A percentile compares a stretch with the other conserved stretches of the same genome.
phyloP scores from a whole-genome alignment of 2,113 vertebrate species.

The Callospermophilus lateralis region DNA sequence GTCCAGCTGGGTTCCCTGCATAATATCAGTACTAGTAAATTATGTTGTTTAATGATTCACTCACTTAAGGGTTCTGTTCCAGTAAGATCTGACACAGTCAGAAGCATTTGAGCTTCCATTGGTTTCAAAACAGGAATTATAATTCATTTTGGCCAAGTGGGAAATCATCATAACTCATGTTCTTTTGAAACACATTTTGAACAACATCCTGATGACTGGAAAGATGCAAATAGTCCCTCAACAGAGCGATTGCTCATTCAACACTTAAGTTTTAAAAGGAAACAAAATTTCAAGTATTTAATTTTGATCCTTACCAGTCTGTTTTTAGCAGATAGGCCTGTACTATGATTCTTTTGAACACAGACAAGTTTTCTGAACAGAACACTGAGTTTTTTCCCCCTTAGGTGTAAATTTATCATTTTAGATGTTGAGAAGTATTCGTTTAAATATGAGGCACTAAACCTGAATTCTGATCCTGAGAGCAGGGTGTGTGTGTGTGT shows the following conservation, averaged over 20 bases:
- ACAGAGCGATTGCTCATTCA: background rate
- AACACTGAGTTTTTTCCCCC: background rate
- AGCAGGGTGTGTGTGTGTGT: rapidly evolving
- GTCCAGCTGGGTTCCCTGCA: background rate
- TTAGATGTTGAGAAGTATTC: background rate
- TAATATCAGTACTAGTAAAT: background rate
- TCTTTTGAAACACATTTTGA: constrained; percentile 32
- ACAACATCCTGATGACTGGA: constrained; percentile 59
- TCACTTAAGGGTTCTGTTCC: constrained; percentile 25
- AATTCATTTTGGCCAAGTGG: constrained; percentile 53
- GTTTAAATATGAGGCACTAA: background rate
- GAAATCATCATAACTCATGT: constrained; percentile 28
- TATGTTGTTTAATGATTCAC: constrained; percentile 62
- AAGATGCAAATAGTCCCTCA: background rate
- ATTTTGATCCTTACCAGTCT: background rate
- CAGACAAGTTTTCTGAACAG: background rate
- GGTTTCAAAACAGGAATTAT: constrained; percentile 55
- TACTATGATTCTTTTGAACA: background rate
- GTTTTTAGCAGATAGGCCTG: background rate
- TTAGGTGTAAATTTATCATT: background rate
- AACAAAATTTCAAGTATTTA: background rate
- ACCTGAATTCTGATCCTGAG: background rate
- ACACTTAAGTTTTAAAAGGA: background rate
- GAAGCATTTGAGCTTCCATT: constrained; percentile 49
- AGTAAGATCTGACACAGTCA: constrained; percentile 40